Conservation (phyloP, 2,888 invertebrate genomes). For the Encarsia formosa region DNA sequence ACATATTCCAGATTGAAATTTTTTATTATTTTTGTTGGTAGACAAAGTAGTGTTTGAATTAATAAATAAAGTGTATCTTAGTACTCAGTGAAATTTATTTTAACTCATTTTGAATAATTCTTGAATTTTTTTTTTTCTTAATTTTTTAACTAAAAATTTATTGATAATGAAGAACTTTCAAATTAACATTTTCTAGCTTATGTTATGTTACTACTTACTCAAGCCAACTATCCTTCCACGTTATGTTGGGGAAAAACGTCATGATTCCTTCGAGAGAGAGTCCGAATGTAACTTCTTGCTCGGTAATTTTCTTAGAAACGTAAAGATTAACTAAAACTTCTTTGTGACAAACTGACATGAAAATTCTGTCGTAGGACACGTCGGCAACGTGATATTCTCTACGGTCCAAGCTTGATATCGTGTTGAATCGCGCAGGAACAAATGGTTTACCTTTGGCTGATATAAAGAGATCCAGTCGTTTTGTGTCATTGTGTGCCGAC, state of each 20-base stretch:
- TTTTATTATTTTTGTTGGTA: no score
- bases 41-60: no score
- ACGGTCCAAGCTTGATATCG: conserved; percentile 56
- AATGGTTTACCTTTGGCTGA: conserved; percentile 72
- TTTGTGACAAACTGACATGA: conserved; percentile 78
- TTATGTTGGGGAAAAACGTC: conserved; percentile 77
- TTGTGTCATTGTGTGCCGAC: conserved; percentile 30
- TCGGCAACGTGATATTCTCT: conserved; percentile 79
- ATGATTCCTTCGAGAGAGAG: conserved; percentile 76
- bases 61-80: no score
- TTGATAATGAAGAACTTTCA: no score
- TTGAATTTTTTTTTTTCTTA: no score
- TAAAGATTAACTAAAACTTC: conserved; percentile 73
- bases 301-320: conserved; percentile 68
- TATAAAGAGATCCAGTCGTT: conserved; percentile 66
- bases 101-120: no score
- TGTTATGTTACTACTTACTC: conserved; percentile 67
- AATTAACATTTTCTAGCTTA: no score
- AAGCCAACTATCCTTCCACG: conserved; percentile 78
- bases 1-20: no score
- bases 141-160: no score
- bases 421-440: conserved; percentile 66
- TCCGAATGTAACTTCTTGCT: conserved; percentile 64
- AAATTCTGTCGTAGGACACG: conserved; percentile 73
- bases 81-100: no score